Base-by-base conservation (phyloP, 2,797 vertebrate species). In the Zalophus californianus region DNA sequence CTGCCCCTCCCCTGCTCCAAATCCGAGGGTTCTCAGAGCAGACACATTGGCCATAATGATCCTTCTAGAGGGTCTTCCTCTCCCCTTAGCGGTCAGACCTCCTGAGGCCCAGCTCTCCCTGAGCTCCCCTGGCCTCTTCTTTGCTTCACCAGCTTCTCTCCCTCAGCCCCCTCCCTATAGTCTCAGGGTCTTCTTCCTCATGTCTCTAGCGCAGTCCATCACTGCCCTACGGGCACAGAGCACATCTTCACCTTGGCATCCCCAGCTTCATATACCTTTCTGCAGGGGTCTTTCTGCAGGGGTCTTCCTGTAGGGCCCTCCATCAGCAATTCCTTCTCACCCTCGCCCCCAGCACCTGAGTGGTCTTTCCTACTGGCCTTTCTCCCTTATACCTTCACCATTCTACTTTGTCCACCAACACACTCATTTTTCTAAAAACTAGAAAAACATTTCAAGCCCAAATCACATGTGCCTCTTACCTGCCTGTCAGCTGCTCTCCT, bases 141-240 rank as follows among this genome's bases (percentile, higher is more conserved):
- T 8, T 35, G 16, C 41, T 12, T 15, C 23, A 12, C 27, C 20
- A 50, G 25, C 41, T 29, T 62, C 5, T 23, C 7, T 41, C 7
- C 21, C 21, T 9, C 29, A 13, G 2, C 6, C 12, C n/a, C n/a
- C 38, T 44, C 3, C 35, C 44, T 32, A 0, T 16, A 8, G 25
- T 23, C 44, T 52, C 32, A 18, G 25, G 50, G 20, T 44, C 35
- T 38, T 18, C 66, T 14, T 73, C 21, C 79, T 44, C 25, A 0
- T 11, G 29, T 41, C 54, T 12, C 54, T 3, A 2, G 32, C 58
- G 6, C 11, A 11, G 44, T 0, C 27, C 12, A 15, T 41, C 54
- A 62, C 35, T 62, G 38, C 41, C 56, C 32, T 11, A 27, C 7
- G n/a, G n/a, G 44, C 58, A 29, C 87, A 38, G 15, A n/a, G 38